phyloP scores from a whole-genome alignment of 2,888 invertebrate species.

The Crepidodera aurea region DNA sequence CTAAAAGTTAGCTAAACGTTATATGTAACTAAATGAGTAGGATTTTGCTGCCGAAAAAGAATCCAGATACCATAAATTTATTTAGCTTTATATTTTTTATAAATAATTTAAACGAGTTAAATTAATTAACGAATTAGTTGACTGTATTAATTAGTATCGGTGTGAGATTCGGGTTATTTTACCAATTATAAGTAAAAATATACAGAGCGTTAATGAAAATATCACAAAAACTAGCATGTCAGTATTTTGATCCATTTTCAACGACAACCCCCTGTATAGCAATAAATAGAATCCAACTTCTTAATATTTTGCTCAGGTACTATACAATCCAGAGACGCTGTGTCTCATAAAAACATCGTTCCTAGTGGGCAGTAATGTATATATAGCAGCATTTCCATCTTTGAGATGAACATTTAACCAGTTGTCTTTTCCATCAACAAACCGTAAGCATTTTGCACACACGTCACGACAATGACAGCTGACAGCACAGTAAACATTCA shows the following conservation, averaged over 20 bases:
- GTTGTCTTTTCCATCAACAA: not conserved
- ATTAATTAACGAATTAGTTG: slow-evolving; percentile 35
- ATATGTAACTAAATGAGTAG: slow-evolving; percentile 36
- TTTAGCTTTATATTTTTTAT: slow-evolving; percentile 10
- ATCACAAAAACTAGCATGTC: slow-evolving; percentile 32
- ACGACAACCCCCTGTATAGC: slow-evolving; percentile 38
- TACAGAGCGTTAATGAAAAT: slow-evolving; percentile 40
- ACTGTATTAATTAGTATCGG: slow-evolving; percentile 43
- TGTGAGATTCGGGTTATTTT: slow-evolving; percentile 47
- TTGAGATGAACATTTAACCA: slow-evolving; percentile 2
- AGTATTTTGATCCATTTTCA: too few species aligned
- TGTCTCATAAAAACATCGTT: slow-evolving; percentile 27
- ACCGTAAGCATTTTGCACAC: too few species aligned
- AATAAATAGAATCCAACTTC: slow-evolving; percentile 43
- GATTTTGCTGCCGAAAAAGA: slow-evolving; percentile 38
- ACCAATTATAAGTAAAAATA: slow-evolving; percentile 35
- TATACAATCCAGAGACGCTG: slow-evolving; percentile 44
- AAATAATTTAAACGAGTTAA: slow-evolving; percentile 7
- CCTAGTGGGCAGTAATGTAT: slow-evolving; percentile 27
- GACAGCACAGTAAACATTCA: too few species aligned
- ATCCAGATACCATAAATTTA: slow-evolving; percentile 15
- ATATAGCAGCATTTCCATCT: slow-evolving; percentile 15
- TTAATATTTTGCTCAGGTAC: slow-evolving; percentile 47
- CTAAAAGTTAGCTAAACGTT: slow-evolving; percentile 47
- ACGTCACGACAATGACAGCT: too few species aligned